A percentile compares a stretch with the other conserved stretches of the same genome.
Evolutionary conservation across 2,113 vertebrate genomes (phyloP).

Genomic region (Carassius carassius): DNA sequence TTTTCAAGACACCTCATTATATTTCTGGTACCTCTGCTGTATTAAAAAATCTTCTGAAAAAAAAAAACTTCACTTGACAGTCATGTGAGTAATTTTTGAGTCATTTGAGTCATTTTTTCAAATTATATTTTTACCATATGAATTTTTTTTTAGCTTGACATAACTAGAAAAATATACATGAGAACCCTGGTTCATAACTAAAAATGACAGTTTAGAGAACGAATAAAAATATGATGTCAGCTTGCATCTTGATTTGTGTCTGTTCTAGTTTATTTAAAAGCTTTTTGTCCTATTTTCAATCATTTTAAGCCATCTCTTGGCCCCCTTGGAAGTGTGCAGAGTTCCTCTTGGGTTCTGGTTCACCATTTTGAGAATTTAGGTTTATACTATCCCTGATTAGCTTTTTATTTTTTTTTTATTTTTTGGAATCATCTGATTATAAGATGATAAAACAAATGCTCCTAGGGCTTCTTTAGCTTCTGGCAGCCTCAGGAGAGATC

Average conservation of each 20-base stretch:
- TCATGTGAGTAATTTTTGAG: too few relatives aligned
- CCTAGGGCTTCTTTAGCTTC: slow-evolving; percentile 32
- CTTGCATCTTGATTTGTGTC: not conserved
- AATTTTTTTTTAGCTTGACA: not conserved
- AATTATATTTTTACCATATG: not conserved
- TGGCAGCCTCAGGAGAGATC: slow-evolving; percentile 22
- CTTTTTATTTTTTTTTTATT: not conserved
- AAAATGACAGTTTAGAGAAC: not conserved
- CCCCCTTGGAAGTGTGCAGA: not conserved
- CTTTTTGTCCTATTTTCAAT: too few relatives aligned
- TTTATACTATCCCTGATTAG: not conserved
- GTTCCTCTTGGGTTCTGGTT: not conserved
- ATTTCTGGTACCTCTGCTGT: too few relatives aligned
- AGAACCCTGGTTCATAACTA: not conserved
- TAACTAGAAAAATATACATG: not conserved
- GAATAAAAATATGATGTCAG: not conserved
- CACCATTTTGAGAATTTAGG: not conserved
- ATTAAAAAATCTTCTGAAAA: too few relatives aligned
- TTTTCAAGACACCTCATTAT: too few relatives aligned
- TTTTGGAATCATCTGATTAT: slow-evolving; percentile 16
- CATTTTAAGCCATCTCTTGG: not conserved
- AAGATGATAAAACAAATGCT: slow-evolving; percentile 2
- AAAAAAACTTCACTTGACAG: too few relatives aligned
- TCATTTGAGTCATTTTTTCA: too few relatives aligned
- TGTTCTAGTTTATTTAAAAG: not conserved